These are phyloP conservation scores for Polydrusus cervinus DNA, from an alignment of 2,888 invertebrate species.

Conservation along the genomic window DNA sequence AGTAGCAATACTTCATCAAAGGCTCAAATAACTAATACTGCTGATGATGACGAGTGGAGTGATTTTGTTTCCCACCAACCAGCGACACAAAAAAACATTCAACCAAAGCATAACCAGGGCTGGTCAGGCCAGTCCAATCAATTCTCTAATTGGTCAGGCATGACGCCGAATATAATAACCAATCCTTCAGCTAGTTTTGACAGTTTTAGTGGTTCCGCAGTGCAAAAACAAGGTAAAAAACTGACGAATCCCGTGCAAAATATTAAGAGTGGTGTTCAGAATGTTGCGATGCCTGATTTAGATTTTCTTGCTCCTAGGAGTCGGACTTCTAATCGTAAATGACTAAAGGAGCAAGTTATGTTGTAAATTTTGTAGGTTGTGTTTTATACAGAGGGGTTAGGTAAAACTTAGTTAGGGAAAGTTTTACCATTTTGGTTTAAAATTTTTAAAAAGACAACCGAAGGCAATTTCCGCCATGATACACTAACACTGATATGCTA, in stretches of 20 bases:
- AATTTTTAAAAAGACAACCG: no score
- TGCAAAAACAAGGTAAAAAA: slow-evolving; percentile 44
- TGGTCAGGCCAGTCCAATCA: slow-evolving; percentile 39
- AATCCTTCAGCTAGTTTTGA: slow-evolving; percentile 65
- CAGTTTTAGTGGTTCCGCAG: slow-evolving; percentile 43
- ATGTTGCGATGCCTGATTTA: slow-evolving; percentile 74
- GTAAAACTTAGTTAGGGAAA: background rate
- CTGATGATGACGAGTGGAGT: slow-evolving; percentile 74
- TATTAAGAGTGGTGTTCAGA: slow-evolving; percentile 64
- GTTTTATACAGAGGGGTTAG: slow-evolving; percentile 42
- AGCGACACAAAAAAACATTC: slow-evolving; percentile 48
- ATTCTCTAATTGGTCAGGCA: slow-evolving; percentile 34
- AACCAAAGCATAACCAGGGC: slow-evolving; percentile 19
- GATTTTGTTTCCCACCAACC: slow-evolving; percentile 75
- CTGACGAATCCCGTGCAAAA: slow-evolving; percentile 27
- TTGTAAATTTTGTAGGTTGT: slow-evolving; percentile 60
- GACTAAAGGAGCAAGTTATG: slow-evolving; percentile 70
- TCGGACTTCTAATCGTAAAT: slow-evolving; percentile 67
- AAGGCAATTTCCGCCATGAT: no score
- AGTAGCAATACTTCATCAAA: slow-evolving; percentile 16
- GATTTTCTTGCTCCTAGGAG: slow-evolving; percentile 73
- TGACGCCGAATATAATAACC: slow-evolving; percentile 64
- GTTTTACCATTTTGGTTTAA: no score
- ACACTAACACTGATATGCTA: no score
- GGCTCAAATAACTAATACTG: slow-evolving; percentile 16